A percentile compares a stretch with the other conserved stretches of the same genome.
These are phyloP conservation scores for Actinia equina DNA, from an alignment of 64 coral and sea anemone genomes.

Conservation along the genomic window DNA sequence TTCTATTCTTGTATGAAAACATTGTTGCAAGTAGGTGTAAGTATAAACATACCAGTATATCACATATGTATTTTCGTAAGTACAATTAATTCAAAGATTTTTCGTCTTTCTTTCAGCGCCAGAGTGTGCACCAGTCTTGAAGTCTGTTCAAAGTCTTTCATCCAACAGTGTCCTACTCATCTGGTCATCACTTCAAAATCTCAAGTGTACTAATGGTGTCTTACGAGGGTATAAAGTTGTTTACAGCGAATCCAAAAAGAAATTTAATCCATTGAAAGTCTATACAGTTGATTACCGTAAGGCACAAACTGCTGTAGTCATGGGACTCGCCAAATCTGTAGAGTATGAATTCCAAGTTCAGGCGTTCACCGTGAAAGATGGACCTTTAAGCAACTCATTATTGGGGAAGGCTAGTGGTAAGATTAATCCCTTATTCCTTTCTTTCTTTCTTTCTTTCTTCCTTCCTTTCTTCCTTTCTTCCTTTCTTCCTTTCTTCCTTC, in stretches of 20 bases:
- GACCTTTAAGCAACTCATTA: background rate
- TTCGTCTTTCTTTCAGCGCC: background rate
- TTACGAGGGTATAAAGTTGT: slow-evolving; percentile 12
- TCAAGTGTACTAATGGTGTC: background rate
- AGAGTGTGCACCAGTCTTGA: background rate
- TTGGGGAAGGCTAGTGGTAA: background rate
- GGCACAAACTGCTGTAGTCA: background rate
- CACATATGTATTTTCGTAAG: background rate
- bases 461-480: no score
- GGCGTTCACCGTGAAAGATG: background rate
- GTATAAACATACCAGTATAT: no score
- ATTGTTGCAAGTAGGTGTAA: no score
- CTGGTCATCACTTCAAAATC: background rate
- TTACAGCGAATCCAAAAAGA: background rate
- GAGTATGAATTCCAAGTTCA: background rate
- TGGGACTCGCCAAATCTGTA: background rate
- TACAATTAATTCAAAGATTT: background rate
- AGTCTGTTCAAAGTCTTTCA: background rate
- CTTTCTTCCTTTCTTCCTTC: no score
- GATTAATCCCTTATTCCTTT: background rate
- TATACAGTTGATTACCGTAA: background rate
- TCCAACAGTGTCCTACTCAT: background rate
- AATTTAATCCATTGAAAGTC: background rate
- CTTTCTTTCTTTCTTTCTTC: no score
- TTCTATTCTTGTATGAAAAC: no score